Evolutionary conservation across 2,888 invertebrate species (phyloP).

Genomic region (Trileptium ribeirensis): DNA sequence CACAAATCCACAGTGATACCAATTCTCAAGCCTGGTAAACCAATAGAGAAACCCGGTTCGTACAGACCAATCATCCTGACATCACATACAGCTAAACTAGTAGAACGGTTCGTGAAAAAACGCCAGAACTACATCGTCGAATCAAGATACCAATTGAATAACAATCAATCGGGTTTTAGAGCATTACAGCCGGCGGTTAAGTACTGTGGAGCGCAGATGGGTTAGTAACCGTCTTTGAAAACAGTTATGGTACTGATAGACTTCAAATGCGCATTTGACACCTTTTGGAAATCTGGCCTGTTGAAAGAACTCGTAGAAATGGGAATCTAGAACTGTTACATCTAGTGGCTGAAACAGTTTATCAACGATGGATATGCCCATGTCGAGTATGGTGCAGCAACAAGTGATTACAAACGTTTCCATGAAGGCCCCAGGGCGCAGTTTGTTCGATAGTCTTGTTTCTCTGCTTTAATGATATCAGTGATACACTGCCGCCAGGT

Average conservation of each 20-base stretch:
- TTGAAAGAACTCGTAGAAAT: not conserved
- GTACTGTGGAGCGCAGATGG: no score
- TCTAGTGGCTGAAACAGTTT: not conserved
- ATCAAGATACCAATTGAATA: no score
- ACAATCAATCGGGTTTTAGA: no score
- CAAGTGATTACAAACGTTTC: not conserved
- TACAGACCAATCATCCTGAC: no score
- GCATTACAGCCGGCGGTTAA: no score
- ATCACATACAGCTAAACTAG: no score
- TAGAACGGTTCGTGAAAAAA: no score
- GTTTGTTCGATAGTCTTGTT: not conserved
- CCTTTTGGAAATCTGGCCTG: not conserved
- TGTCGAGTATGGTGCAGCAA: not conserved
- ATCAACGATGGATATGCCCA: not conserved
- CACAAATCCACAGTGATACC: no score
- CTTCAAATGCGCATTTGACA: not conserved
- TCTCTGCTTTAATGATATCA: not conserved
- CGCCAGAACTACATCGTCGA: no score
- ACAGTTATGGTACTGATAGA: slow-evolving; percentile 60
- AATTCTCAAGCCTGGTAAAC: no score
- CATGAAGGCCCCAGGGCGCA: not conserved
- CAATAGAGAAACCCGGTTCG: no score
- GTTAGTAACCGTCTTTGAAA: no score
- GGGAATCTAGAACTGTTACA: not conserved
- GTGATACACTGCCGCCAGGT: not conserved